Conservation (phyloP, 2,797 vertebrate genomes). For the Sebastes trivittatus region DNA sequence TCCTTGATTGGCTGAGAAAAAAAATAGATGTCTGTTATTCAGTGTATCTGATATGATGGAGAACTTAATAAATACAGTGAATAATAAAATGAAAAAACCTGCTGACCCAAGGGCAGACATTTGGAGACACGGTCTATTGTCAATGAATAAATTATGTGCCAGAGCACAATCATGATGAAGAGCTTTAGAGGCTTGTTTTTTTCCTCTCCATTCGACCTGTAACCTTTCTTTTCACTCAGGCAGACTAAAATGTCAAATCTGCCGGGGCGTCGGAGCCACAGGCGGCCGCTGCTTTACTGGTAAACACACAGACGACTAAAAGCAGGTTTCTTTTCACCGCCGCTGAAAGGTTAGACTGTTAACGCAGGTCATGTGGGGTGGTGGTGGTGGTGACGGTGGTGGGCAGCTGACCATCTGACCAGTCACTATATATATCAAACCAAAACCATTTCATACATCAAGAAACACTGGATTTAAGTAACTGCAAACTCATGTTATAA, state of each 20-base stretch:
- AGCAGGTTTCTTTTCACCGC: conserved; percentile 39
- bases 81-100: conserved; percentile 4
- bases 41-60: not conserved
- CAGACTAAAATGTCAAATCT: conserved; percentile 74
- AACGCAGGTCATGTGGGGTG: not conserved
- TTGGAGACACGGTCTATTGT: conserved; percentile 45
- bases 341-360: conserved; percentile 56
- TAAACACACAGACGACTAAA: conserved; percentile 56
- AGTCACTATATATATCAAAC: not conserved
- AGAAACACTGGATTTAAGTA: not conserved
- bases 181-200: conserved; percentile 41
- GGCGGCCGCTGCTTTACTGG: conserved; percentile 53
- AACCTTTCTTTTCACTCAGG: conserved; percentile 74
- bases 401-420: not conserved
- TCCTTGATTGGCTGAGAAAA: not conserved
- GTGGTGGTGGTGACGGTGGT: not conserved
- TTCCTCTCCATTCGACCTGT: conserved; percentile 51
- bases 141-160: conserved; percentile 73
- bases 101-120: conserved; percentile 43
- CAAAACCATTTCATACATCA: not conserved
- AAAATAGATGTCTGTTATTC: not conserved
- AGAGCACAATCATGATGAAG: conserved; percentile 56
- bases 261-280: conserved; percentile 40
- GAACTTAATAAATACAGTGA: conserved; percentile 28
- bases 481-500: not conserved